Percentiles rank a stretch among this genome's conserved stretches.
Conservation (phyloP, 1,140 invertebrate genomes). For the Lamellibrachia luymesi region DNA sequence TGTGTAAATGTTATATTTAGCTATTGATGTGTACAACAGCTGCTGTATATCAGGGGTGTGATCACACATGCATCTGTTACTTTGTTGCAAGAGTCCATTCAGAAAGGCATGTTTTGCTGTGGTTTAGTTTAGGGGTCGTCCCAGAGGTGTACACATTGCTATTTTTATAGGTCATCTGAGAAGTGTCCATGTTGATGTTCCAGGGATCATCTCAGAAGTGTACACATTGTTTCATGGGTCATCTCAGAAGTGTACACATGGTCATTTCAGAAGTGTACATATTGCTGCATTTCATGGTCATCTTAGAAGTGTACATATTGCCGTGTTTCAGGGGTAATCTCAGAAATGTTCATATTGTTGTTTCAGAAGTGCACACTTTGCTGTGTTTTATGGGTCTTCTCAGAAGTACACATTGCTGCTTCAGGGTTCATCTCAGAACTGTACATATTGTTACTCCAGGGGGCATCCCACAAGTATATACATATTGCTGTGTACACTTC, state of each 20-base stretch:
- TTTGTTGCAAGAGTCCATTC: too few species aligned
- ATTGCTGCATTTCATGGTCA: not conserved
- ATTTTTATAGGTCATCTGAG: not conserved
- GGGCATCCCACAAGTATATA: not conserved
- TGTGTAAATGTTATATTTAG: too few species aligned
- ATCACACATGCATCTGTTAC: too few species aligned
- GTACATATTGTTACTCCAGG: not conserved
- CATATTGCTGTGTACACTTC: not conserved
- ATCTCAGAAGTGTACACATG: conserved; percentile 11
- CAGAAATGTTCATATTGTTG: too few species aligned
- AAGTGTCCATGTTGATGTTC: not conserved
- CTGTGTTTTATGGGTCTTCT: not conserved
- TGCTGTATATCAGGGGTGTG: too few species aligned
- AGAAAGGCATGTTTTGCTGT: too few species aligned
- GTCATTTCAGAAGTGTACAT: not conserved
- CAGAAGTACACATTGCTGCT: not conserved
- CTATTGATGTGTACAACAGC: too few species aligned
- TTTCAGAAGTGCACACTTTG: too few species aligned
- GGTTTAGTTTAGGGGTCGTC: too few species aligned
- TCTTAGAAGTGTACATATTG: too few species aligned
- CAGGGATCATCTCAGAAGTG: not conserved
- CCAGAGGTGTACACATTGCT: too few species aligned
- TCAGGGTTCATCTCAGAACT: not conserved
- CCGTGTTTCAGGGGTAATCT: too few species aligned
- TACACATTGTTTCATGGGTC: not conserved